phyloP scores from a whole-genome alignment of 2,113 vertebrate species.

The Rhinolophus ferrumequinum region DNA sequence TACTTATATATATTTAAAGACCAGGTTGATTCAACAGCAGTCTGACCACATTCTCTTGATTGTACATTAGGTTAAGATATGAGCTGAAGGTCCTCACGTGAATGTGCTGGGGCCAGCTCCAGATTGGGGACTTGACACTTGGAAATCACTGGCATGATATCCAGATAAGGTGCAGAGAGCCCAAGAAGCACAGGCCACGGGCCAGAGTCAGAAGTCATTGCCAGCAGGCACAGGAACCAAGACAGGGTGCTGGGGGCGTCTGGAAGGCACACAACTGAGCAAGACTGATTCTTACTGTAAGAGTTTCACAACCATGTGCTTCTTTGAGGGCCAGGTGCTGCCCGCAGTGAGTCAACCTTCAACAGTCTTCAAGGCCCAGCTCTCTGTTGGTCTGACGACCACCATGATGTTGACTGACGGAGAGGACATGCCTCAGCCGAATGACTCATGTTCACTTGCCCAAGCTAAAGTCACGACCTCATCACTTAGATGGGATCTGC shows the following conservation, averaged over 20 bases:
- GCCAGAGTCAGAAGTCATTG: neutral
- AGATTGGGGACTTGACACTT: neutral
- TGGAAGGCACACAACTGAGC: neutral
- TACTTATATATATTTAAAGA: neutral
- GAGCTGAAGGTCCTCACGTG: neutral
- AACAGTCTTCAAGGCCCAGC: neutral
- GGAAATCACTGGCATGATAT: neutral
- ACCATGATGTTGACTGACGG: rapidly evolving
- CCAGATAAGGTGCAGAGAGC: neutral
- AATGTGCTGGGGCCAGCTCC: neutral
- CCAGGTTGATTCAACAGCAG: neutral
- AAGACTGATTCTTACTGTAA: neutral
- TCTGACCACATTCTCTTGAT: neutral
- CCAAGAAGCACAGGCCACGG: neutral
- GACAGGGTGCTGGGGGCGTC: neutral
- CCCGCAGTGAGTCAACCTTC: no score
- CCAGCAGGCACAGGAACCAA: neutral
- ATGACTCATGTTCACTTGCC: neutral
- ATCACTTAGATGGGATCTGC: neutral
- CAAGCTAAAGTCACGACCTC: neutral
- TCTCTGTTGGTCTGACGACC: neutral
- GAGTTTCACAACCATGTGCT: neutral
- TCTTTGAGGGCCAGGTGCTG: neutral
- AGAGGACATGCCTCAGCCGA: neutral
- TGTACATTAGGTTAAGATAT: neutral